Conservation (phyloP, 1,140 invertebrate species). For the Drosophila teissieri region DNA sequence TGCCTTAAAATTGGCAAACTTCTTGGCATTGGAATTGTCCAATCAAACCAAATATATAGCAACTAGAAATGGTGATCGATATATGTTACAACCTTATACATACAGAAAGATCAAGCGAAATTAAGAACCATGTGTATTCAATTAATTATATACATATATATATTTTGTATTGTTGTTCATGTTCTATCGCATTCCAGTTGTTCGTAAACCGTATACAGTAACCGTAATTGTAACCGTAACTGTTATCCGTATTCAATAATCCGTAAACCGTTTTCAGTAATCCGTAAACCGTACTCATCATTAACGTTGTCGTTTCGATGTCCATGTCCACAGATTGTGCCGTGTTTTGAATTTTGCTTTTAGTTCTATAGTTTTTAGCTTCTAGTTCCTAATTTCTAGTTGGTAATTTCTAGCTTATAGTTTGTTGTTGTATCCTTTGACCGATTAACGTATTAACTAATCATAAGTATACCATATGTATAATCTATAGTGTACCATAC, state of each 20-base stretch:
- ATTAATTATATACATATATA: slow-evolving; percentile 57
- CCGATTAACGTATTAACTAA: slow-evolving; percentile 47
- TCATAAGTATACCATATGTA: slow-evolving; percentile 49
- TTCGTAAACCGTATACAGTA: slow-evolving; percentile 59
- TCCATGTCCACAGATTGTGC: slow-evolving; percentile 63
- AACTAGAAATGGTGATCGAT: slow-evolving; percentile 30
- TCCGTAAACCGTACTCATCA: slow-evolving; percentile 62
- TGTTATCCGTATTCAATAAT: slow-evolving; percentile 45
- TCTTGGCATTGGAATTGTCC: slow-evolving; percentile 71
- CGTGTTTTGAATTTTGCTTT: slow-evolving; percentile 55
- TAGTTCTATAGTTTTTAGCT: slow-evolving; percentile 57
- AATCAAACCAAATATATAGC: slow-evolving; percentile 43
- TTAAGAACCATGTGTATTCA: slow-evolving; percentile 41
- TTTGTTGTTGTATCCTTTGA: slow-evolving; percentile 68
- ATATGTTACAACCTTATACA: slow-evolving; percentile 32
- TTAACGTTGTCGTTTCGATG: slow-evolving; percentile 74
- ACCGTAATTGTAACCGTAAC: slow-evolving; percentile 47
- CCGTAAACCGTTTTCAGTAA: slow-evolving; percentile 55
- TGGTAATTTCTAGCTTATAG: slow-evolving; percentile 55
- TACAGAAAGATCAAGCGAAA: slow-evolving; percentile 31
- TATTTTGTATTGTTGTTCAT: slow-evolving; percentile 77
- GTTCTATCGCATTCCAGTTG: slow-evolving; percentile 69
- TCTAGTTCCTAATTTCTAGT: slow-evolving; percentile 56
- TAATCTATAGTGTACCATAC: slow-evolving; percentile 53
- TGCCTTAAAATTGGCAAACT: slow-evolving; percentile 78